Base-by-base conservation (phyloP, 2,888 invertebrate genomes). In the Tipula unca region DNA sequence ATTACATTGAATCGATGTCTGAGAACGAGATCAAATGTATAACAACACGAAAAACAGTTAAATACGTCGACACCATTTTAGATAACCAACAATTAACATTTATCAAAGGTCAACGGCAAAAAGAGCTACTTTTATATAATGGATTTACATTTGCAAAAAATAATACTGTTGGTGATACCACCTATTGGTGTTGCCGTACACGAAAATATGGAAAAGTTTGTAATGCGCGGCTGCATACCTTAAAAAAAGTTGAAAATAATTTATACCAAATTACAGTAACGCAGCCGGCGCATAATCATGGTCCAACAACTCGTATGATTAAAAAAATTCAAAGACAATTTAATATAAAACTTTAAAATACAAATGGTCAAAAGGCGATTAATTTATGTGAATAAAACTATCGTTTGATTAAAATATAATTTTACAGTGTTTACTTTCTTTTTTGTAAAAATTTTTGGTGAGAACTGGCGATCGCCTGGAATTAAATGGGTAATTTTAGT, bases 171-270 rank as follows among this genome's bases (percentile, higher is more conserved):
- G 89, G 89, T 2, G 86, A 88, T 1, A 90, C 90, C 0, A 89
- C 88, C 1, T 91, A 91, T 86, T 91, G 91, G 91, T 90, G 89
- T 87, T 91, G 91, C 85, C 89, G 91, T 1, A 88, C 88, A 85
- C 88, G 90, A 0, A 89, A 89, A 48, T 86, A 85, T 1, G 90
- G 84, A 10, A 83, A 32, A 29, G 83, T 83, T 17, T 87, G 90
- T 1, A 87, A 87, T 17, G 88, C 88, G 10, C 88, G 89, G 0
- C 90, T 90, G 86, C 88, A 88, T 29, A 90, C 90, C 0, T 17
- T 88, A 90, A 2, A 88, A 90, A 5, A 89, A 83, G 83, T 83
- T 14, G 89, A 20, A 90, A 90, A 29, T 82, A 90, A 90, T 10
- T 87, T 88, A 4, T 89, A 89, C 86, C 89, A 89, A 85, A 89